These are phyloP conservation scores for Saccostrea cuccullata DNA, from an alignment of 1,140 invertebrate genomes.

Conservation along the genomic window DNA sequence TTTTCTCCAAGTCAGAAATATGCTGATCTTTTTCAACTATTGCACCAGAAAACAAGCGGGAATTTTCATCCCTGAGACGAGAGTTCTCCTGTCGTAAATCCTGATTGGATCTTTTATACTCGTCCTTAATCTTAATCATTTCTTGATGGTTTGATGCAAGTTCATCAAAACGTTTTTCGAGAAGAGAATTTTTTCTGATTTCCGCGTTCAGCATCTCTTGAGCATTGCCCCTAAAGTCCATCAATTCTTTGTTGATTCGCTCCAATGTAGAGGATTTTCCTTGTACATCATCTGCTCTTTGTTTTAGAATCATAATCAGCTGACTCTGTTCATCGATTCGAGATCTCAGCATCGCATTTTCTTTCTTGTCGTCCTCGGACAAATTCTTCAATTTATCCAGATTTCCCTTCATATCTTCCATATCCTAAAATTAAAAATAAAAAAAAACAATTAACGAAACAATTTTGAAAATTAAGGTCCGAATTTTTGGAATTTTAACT, in stretches of 20 bases:
- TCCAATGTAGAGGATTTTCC: slow-evolving; percentile 69
- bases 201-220: slow-evolving; percentile 70
- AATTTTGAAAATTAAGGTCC: too few species aligned
- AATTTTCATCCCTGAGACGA: slow-evolving; percentile 73
- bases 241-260: slow-evolving; percentile 72
- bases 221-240: slow-evolving; percentile 71
- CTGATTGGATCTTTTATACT: slow-evolving; percentile 76
- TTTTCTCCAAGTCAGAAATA: slow-evolving; percentile 71
- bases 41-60: slow-evolving; percentile 72
- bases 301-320: slow-evolving; percentile 79
- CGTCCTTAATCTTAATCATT: slow-evolving; percentile 78
- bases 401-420: slow-evolving; percentile 68
- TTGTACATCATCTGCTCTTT: slow-evolving; percentile 74
- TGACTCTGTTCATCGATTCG: slow-evolving; percentile 77
- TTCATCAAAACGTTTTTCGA: slow-evolving; percentile 74
- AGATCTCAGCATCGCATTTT: slow-evolving; percentile 75
- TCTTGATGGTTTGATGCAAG: slow-evolving; percentile 77
- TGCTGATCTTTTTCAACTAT: slow-evolving; percentile 70
- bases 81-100: slow-evolving; percentile 73
- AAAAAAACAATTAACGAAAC: neutral
- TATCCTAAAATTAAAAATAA: slow-evolving; percentile 61
- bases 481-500: too few species aligned
- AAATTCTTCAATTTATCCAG: slow-evolving; percentile 72
- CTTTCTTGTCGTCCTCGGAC: slow-evolving; percentile 77
- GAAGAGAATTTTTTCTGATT: slow-evolving; percentile 72